Conservation (phyloP, 64 coral and sea anemone species). For the Astreopora myriophthalma region DNA sequence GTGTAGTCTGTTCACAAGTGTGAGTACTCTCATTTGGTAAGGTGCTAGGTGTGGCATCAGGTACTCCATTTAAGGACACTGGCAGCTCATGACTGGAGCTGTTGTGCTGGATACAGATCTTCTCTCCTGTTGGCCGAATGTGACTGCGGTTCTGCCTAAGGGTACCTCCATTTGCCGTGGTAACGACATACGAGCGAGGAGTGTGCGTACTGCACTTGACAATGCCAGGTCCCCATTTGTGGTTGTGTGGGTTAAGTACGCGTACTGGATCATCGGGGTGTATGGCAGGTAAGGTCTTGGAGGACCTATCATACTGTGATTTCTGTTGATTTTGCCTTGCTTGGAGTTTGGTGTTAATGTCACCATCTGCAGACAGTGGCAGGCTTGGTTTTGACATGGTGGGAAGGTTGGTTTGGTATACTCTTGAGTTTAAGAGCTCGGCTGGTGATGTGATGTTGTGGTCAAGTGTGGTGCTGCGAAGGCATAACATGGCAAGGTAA, state of each 20-base stretch:
- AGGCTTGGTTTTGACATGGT: slow-evolving; percentile 22
- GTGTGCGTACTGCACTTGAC: slow-evolving; percentile 11
- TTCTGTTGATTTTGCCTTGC: slow-evolving; percentile 44
- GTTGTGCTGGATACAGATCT: neutral
- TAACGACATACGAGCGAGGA: slow-evolving; percentile 30
- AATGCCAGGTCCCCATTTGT: slow-evolving; percentile 51
- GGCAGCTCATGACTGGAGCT: neutral
- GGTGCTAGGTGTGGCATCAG: neutral
- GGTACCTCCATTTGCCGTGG: neutral
- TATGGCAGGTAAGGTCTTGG: slow-evolving; percentile 13
- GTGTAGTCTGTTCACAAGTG: neutral
- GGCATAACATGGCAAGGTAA: slow-evolving; percentile 58
- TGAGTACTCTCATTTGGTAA: neutral
- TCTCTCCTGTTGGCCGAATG: neutral
- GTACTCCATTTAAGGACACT: neutral
- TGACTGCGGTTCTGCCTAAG: neutral
- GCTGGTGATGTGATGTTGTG: slow-evolving; percentile 49
- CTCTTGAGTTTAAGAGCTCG: slow-evolving; percentile 61
- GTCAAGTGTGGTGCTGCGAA: slow-evolving; percentile 44
- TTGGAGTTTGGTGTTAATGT: slow-evolving; percentile 36
- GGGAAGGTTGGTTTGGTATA: slow-evolving; percentile 66
- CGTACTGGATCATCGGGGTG: slow-evolving; percentile 28
- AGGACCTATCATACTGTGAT: slow-evolving; percentile 25
- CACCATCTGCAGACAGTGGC: neutral
- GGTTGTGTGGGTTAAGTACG: slow-evolving; percentile 30